phyloP scores from a whole-genome alignment of 2,888 invertebrate species.

The Drosophila fungiperda region DNA sequence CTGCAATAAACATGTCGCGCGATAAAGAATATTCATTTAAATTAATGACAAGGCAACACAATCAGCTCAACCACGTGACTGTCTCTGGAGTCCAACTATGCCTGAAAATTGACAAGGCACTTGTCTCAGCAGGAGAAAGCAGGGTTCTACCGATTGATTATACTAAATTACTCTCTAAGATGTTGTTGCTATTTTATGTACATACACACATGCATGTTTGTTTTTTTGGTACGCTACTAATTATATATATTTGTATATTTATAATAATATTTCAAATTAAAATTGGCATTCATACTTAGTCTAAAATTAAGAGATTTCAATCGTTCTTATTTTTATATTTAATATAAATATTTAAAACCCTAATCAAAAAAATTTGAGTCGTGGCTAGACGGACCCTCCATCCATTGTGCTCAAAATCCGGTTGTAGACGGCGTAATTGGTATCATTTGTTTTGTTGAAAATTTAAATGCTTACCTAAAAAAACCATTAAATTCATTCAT shows the following conservation, averaged over 20 bases:
- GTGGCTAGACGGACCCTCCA: not conserved
- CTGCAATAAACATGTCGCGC: not conserved
- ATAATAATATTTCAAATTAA: not conserved
- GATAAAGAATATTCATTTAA: conserved; percentile 29
- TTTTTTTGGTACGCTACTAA: not conserved
- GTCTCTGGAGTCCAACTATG: not conserved
- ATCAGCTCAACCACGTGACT: conserved; percentile 41
- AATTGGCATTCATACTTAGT: not conserved
- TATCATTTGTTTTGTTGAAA: not conserved
- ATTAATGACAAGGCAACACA: conserved; percentile 17
- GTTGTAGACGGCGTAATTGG: not conserved
- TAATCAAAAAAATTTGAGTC: not conserved
- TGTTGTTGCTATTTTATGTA: not conserved
- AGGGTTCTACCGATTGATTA: conserved; percentile 12
- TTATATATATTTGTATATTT: not conserved
- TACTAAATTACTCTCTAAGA: conserved; percentile 1
- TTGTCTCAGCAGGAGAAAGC: not conserved
- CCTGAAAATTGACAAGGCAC: conserved; percentile 18
- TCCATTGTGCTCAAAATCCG: not conserved
- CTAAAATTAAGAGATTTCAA: not conserved
- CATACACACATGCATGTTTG: not conserved
- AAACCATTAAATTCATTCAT: not conserved
- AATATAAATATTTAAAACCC: not conserved
- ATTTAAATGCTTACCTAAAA: not conserved
- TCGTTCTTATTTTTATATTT: not conserved